These are phyloP conservation scores for Staurois parvus DNA, from an alignment of 2,797 vertebrate species.

Conservation along the genomic window DNA sequence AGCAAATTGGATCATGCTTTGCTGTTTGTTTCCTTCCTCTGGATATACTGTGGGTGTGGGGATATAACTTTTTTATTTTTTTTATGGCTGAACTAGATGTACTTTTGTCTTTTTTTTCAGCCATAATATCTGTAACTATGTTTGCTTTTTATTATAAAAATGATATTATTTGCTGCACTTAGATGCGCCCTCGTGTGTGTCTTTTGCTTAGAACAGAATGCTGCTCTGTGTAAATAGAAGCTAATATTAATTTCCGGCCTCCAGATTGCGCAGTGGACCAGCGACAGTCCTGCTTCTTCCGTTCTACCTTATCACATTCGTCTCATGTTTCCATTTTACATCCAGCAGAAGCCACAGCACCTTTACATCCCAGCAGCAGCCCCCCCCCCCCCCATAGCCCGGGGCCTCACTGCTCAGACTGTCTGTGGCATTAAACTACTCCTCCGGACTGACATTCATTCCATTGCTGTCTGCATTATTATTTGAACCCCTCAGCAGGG, in stretches of 20 bases:
- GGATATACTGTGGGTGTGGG: too few species aligned
- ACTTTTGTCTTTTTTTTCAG: too few species aligned
- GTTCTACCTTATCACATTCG: background rate
- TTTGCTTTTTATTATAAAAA: too few species aligned
- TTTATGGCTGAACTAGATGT: too few species aligned
- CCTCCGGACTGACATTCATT: conserved; percentile 47
- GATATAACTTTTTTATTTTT: too few species aligned
- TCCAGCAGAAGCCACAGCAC: conserved; percentile 49
- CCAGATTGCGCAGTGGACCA: conserved; percentile 28
- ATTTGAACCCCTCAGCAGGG: background rate
- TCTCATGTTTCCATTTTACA: conserved; percentile 9
- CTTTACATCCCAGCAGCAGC: background rate
- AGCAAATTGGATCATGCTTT: too few species aligned
- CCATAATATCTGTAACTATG: too few species aligned
- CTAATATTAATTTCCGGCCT: background rate
- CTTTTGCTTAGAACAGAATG: too few species aligned
- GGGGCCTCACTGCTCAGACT: background rate
- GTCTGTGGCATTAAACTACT: conserved; percentile 10
- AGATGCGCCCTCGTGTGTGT: too few species aligned
- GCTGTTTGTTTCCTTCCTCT: too few species aligned
- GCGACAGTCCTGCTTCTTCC: background rate
- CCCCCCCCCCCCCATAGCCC: conserved; percentile 13
- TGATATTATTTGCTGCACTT: too few species aligned
- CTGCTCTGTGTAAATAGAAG: background rate
- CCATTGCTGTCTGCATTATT: conserved; percentile 41